Conservation (phyloP, 2,888 invertebrate genomes). For the Chloroclysta siterata region DNA sequence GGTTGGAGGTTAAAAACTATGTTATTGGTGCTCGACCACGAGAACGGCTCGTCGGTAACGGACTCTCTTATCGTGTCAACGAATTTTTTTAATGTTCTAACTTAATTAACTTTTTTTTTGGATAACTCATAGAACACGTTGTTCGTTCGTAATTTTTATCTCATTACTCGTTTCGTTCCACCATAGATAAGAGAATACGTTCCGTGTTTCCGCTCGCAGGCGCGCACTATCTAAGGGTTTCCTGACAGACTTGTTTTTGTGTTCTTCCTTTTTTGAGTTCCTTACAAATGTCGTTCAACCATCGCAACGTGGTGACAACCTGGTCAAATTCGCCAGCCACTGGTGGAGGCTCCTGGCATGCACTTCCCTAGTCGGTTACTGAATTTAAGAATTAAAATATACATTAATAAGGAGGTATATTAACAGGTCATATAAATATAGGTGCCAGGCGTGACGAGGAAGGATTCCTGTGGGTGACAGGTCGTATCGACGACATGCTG, state of each 20-base stretch:
- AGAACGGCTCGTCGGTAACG: no score
- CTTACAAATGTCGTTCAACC: neutral
- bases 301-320: neutral
- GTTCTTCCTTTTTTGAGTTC: neutral
- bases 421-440: constrained; percentile 60
- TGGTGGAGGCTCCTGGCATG: neutral
- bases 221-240: no score
- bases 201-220: neutral
- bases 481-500: constrained; percentile 98
- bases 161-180: neutral
- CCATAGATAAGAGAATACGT: no score
- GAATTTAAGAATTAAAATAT: neutral
- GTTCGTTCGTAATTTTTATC: neutral
- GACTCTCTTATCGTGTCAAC: no score
- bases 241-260: neutral
- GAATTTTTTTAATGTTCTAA: no score
- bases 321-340: neutral
- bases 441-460: constrained; percentile 96
- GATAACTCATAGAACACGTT: neutral
- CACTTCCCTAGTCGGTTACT: neutral
- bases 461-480: constrained; percentile 98
- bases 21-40: no score
- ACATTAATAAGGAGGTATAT: neutral
- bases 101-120: neutral
- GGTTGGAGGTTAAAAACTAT: no score